Conservation (phyloP, 2,888 invertebrate species). For the Lagria hirta region DNA sequence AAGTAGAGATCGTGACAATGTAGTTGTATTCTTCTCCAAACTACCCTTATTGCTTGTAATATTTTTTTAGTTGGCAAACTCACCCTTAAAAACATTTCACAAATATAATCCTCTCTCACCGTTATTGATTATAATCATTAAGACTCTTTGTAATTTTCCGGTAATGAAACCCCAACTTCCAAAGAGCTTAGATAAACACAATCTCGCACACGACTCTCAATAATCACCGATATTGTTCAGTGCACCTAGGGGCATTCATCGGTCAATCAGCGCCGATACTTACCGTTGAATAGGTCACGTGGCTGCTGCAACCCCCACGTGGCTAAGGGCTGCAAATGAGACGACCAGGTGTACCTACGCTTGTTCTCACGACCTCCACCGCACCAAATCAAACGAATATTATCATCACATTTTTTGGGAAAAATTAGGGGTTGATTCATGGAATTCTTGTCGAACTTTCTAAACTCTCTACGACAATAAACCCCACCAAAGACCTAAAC, state of each 20-base stretch:
- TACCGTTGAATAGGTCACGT: conserved; percentile 49
- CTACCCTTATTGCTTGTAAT: too few relatives aligned
- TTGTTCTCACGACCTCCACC: conserved; percentile 43
- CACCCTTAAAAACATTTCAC: too few relatives aligned
- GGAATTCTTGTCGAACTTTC: conserved; percentile 42
- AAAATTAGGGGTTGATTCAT: background rate
- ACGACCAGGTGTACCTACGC: conserved; percentile 43
- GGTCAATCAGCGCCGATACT: conserved; percentile 51
- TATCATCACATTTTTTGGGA: too few relatives aligned
- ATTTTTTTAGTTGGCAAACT: too few relatives aligned
- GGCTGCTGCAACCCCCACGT: conserved; percentile 39
- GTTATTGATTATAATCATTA: too few relatives aligned
- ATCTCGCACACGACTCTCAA: conserved; percentile 40
- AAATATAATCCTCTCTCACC: too few relatives aligned
- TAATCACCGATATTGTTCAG: conserved; percentile 50
- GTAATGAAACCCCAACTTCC: conserved; percentile 28
- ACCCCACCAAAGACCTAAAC: too few relatives aligned
- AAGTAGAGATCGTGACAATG: too few relatives aligned
- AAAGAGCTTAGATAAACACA: conserved; percentile 44
- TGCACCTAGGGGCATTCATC: conserved; percentile 48
- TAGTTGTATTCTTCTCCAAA: too few relatives aligned
- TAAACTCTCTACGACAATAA: too few relatives aligned
- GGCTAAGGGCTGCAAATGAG: conserved; percentile 35
- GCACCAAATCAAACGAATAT: conserved; percentile 39
- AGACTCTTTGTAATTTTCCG: conserved; percentile 21